Percentiles rank a stretch among this genome's conserved stretches.
phyloP scores from a whole-genome alignment of 2,888 invertebrate genomes.

The Bellardia pandia region DNA sequence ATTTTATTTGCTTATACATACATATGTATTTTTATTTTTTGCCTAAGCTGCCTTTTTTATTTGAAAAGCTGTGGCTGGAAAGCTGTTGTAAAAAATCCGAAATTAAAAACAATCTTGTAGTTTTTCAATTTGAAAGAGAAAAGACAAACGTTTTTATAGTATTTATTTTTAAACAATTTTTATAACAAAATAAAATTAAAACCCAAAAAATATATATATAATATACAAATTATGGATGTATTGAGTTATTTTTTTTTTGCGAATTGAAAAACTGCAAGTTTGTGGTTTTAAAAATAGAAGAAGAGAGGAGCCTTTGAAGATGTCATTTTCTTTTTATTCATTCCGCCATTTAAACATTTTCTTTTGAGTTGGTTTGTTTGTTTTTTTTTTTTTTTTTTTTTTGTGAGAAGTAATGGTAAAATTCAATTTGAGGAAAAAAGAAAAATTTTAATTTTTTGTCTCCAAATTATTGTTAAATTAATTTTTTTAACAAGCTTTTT shows the following conservation, averaged over 20 bases:
- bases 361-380: constrained; percentile 46
- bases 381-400: constrained; percentile 35
- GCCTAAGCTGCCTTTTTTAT: constrained; percentile 62
- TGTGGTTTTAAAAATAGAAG: constrained; percentile 28
- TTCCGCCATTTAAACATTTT: constrained; percentile 63
- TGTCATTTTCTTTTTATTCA: constrained; percentile 61
- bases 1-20: constrained; percentile 59
- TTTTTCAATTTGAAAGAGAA: constrained; percentile 71
- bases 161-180: constrained; percentile 66
- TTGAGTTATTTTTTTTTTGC: constrained; percentile 49
- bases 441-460: constrained; percentile 55
- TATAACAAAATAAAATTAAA: constrained; percentile 60
- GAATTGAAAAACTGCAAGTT: constrained; percentile 64
- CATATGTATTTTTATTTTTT: constrained; percentile 50
- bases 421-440: constrained; percentile 51
- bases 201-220: constrained; percentile 32
- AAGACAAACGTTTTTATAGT: constrained; percentile 62
- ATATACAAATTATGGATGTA: constrained; percentile 58
- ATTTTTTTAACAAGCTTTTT: constrained; percentile 53
- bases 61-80: constrained; percentile 61
- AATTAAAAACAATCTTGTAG: constrained; percentile 70
- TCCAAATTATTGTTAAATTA: constrained; percentile 72
- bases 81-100: constrained; percentile 60
- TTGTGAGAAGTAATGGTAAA: constrained; percentile 33
- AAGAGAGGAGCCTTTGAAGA: constrained; percentile 44